phyloP scores from a whole-genome alignment of 2,797 vertebrate genomes.

The Platyrinchus mystaceus region DNA sequence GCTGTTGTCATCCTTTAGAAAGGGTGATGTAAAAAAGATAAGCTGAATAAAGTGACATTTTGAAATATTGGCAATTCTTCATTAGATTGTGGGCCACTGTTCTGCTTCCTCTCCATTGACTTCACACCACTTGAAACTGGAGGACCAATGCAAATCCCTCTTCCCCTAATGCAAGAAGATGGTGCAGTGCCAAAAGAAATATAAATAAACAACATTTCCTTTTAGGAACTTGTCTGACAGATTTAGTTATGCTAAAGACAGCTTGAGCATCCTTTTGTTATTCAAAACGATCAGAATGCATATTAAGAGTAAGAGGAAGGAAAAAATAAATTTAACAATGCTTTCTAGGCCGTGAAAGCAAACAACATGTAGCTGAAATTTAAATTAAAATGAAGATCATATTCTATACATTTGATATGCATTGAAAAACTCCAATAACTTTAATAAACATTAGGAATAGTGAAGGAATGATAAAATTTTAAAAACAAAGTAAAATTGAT shows the following conservation, averaged over 20 bases:
- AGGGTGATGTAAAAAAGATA: not conserved
- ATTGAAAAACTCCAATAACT: not conserved
- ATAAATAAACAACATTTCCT: accelerated
- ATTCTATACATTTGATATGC: not conserved
- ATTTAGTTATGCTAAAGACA: not conserved
- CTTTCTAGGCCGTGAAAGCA: not conserved
- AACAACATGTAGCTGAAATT: not conserved
- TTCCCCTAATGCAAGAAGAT: not conserved
- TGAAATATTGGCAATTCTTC: not conserved
- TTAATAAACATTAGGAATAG: not conserved
- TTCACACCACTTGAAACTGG: not conserved
- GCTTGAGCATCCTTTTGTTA: not conserved
- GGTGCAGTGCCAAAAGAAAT: not conserved
- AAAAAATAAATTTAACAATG: not conserved
- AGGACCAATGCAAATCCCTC: not conserved
- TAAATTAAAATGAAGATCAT: not conserved
- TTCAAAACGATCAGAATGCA: not conserved
- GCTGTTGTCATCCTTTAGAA: not conserved
- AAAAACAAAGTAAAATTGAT: not conserved
- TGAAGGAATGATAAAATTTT: not conserved
- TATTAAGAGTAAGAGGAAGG: not conserved
- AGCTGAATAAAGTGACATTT: not conserved
- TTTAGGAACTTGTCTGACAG: not conserved
- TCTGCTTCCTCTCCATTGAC: not conserved
- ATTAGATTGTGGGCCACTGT: not conserved